Evolutionary conservation across 2,113 vertebrate genomes (phyloP).

Genomic region (Archilochus colubris): DNA sequence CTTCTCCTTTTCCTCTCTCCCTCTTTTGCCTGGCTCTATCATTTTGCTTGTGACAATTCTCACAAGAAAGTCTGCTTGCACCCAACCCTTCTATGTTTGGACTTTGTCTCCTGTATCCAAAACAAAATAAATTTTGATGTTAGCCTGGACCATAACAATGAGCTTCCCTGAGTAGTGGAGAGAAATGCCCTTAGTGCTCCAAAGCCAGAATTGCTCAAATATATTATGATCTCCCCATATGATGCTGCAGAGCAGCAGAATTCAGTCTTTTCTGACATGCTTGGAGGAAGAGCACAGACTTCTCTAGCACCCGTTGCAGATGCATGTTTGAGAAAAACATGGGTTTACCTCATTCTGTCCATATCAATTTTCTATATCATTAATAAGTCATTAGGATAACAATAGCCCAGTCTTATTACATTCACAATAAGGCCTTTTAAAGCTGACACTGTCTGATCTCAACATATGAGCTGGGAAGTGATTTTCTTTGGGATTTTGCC

Average conservation of each 20-base stretch:
- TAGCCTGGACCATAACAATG: too few relatives aligned
- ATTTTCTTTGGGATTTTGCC: background rate
- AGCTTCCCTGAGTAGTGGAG: background rate
- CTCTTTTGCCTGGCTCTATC: too few relatives aligned
- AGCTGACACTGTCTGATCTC: background rate
- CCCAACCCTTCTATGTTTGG: too few relatives aligned
- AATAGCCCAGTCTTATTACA: background rate
- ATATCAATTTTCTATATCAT: conserved; percentile 22
- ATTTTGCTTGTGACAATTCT: too few relatives aligned
- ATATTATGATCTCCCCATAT: background rate
- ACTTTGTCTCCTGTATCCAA: too few relatives aligned
- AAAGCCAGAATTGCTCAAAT: background rate
- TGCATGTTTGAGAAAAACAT: background rate
- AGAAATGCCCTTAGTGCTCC: background rate
- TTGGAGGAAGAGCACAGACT: background rate
- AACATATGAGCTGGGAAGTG: background rate
- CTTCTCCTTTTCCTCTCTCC: too few relatives aligned
- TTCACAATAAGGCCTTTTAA: background rate
- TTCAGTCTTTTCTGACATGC: background rate
- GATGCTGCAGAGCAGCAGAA: background rate
- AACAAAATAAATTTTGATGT: too few relatives aligned
- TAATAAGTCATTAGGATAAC: conserved; percentile 21
- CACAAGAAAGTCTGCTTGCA: too few relatives aligned
- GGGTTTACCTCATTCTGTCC: background rate
- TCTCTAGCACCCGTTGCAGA: background rate